Base-by-base conservation (phyloP, 2,888 invertebrate genomes). In the Eilema griseolum region DNA sequence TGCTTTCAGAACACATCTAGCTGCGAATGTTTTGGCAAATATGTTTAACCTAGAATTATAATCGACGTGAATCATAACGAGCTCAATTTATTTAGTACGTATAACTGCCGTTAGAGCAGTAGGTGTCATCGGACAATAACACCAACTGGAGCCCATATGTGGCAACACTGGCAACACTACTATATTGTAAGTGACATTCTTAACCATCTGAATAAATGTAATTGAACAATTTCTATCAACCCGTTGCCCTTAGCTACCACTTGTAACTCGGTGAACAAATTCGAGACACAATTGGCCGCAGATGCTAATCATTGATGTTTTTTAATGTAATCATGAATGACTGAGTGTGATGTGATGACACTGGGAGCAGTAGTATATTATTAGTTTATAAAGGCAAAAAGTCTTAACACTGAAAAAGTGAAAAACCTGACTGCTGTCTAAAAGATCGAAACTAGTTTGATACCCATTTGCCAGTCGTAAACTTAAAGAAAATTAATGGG, bases 171-270 rank as follows among this genome's bases (percentile, higher is more conserved):
- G 81, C 31, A 12, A 37, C 33, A 37, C 33, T 12, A 85, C 90
- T 85, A 91, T 92, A 93, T 92, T 93, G 88, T 92, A 92, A 93
- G 91, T 93, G 93, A 94, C 93, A 85, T 90, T 88, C 89, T 90
- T 92, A 94, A 93, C 92, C 90, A 93, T 91, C 92, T 93, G 91
- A 93, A 93, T 90, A 93, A 93, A 92, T 88, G 88, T 91, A 94
- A 93, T 94, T 93, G 93, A 90, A 92, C 92, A 93, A 93, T 93
- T 93, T 88, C 93, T 91, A 92, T 92, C 92, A 90, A 92, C 92
- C 92, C 90, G 91, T 91, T 90, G 93, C 92, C 93, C 94, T 93
- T 92, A 91, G 89, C 89, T 90, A 89, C 87, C 88, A 67, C 72
- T 74, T 77, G 72, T 69, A 71, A 81, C 78, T 78, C 77, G 80